These are phyloP conservation scores for Ips typographus DNA, from an alignment of 1,140 invertebrate species.

Conservation along the genomic window DNA sequence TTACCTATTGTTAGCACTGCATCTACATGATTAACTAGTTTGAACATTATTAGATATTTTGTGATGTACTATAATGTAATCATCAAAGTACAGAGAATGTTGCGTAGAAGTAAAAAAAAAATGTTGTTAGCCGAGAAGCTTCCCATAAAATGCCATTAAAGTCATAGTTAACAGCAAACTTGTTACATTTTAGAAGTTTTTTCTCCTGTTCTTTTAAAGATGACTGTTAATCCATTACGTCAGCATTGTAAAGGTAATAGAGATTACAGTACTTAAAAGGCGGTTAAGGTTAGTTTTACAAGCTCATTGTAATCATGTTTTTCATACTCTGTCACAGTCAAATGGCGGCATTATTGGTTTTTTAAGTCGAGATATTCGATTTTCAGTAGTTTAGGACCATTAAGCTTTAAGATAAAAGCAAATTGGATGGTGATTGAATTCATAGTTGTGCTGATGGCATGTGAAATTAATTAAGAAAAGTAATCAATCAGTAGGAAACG, in stretches of 20 bases:
- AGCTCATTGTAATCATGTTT: constrained; percentile 32
- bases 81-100: too few relatives aligned
- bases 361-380: constrained; percentile 14
- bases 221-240: not conserved
- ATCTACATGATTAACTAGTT: too few relatives aligned
- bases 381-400: constrained; percentile 25
- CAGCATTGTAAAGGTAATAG: constrained; percentile 1
- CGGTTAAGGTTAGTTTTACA: constrained; percentile 20
- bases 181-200: too few relatives aligned
- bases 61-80: too few relatives aligned
- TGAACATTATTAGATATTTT: too few relatives aligned
- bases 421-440: constrained; percentile 20
- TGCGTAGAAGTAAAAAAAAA: too few relatives aligned
- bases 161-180: too few relatives aligned
- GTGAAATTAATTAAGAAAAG: constrained; percentile 18
- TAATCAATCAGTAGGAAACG: constrained; percentile 10
- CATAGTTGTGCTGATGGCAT: constrained; percentile 20
- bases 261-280: constrained; percentile 13
- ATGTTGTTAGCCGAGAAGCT: too few relatives aligned
- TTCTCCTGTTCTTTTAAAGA: not conserved
- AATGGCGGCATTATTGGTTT: constrained; percentile 26
- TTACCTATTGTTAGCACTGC: too few relatives aligned
- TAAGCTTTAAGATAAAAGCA: constrained; percentile 28
- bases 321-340: constrained; percentile 32
- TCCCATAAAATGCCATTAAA: too few relatives aligned